Conservation (phyloP, 1,140 invertebrate species). For the Dreissena polymorpha region DNA sequence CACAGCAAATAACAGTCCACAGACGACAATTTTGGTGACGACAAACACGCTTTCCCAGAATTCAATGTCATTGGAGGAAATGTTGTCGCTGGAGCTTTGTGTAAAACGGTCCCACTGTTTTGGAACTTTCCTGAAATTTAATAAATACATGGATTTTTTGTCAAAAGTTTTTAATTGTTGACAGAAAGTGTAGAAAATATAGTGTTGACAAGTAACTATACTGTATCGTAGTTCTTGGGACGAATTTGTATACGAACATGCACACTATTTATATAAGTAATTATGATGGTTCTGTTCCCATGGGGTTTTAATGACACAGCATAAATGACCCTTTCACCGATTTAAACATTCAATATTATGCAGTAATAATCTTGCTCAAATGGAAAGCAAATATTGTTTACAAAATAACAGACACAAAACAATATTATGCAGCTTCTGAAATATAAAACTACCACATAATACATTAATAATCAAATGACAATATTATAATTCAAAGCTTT, state of each 20-base stretch:
- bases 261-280: background rate
- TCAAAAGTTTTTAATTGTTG: background rate
- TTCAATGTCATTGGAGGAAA: conserved; percentile 21
- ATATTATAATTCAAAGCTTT: too few relatives aligned
- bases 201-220: background rate
- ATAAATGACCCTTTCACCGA: too few relatives aligned
- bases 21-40: conserved; percentile 52
- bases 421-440: too few relatives aligned
- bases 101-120: conserved; percentile 42
- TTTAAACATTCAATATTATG: too few relatives aligned
- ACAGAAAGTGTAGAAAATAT: background rate
- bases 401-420: too few relatives aligned
- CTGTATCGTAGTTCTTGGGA: background rate
- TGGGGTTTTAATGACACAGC: too few relatives aligned
- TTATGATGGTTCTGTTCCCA: too few relatives aligned
- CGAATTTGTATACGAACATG: background rate
- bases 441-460: too few relatives aligned
- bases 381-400: too few relatives aligned
- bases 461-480: too few relatives aligned
- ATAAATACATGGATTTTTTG: background rate
- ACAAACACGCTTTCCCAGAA: conserved; percentile 46
- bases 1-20: conserved; percentile 44
- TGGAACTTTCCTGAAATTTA: conserved; percentile 10
- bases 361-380: too few relatives aligned
- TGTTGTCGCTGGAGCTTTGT: conserved; percentile 24